A percentile compares a stretch with the other conserved stretches of the same genome.
These are phyloP conservation scores for Euthynnus affinis DNA, from an alignment of 2,797 vertebrate genomes.

Conservation along the genomic window DNA sequence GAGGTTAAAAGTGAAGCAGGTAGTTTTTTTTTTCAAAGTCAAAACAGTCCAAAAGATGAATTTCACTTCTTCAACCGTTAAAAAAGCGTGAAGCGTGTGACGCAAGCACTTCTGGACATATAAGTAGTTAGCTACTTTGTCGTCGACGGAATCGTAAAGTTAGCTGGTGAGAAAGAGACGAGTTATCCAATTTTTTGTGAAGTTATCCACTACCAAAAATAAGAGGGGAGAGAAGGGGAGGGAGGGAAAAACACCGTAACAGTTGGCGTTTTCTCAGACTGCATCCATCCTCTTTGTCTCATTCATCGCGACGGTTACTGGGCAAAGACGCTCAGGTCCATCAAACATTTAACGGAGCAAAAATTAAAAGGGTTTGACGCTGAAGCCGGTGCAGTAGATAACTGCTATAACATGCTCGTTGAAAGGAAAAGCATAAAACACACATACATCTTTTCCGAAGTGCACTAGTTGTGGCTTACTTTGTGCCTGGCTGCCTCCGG, in stretches of 20 bases:
- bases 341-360: slow-evolving; percentile 47
- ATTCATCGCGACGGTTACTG: slow-evolving; percentile 31
- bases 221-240: accelerated
- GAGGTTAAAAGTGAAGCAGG: not conserved
- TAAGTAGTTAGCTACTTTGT: slow-evolving; percentile 3
- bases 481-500: not conserved
- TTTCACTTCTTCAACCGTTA: not conserved
- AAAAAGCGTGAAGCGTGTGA: too few species aligned
- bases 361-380: not conserved
- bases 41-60: not conserved
- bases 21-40: not conserved
- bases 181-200: not conserved
- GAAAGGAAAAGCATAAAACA: not conserved
- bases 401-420: accelerated
- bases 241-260: not conserved
- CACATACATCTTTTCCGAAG: not conserved
- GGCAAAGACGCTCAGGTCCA: slow-evolving; percentile 32
- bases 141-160: slow-evolving; percentile 28
- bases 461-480: slow-evolving; percentile 7
- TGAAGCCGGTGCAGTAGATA: not conserved
- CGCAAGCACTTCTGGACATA: not conserved
- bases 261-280: slow-evolving; percentile 25
- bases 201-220: not conserved
- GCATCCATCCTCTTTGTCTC: slow-evolving; percentile 71
- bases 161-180: not conserved